Evolutionary conservation across 2,888 invertebrate species (phyloP).

Genomic region (Apomyelois bistriatella): DNA sequence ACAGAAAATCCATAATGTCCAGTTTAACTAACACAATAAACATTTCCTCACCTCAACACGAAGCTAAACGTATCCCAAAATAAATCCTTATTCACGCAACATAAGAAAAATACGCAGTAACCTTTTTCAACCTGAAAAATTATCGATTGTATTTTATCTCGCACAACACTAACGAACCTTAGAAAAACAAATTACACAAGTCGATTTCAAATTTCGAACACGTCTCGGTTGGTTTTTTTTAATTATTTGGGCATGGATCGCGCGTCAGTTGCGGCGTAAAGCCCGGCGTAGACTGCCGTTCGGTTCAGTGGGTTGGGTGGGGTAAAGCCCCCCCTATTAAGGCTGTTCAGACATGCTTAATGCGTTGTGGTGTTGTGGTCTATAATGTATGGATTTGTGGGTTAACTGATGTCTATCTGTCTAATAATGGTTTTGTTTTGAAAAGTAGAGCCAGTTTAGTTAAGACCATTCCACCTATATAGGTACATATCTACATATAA

Average conservation of each 20-base stretch:
- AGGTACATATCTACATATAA: too few species aligned
- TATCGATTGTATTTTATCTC: conserved; percentile 12
- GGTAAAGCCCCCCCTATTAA: conserved; percentile 38
- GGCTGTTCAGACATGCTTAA: conserved; percentile 11
- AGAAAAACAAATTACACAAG: conserved; percentile 29
- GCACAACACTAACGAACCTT: conserved; percentile 19
- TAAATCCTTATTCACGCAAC: conserved; percentile 22
- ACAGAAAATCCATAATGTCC: not conserved
- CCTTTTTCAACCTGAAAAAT: conserved; percentile 1
- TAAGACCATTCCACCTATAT: not conserved
- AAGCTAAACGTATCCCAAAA: conserved; percentile 18
- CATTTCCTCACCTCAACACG: conserved; percentile 33
- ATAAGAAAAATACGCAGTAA: conserved; percentile 15
- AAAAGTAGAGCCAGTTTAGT: not conserved
- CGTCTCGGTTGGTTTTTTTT: conserved; percentile 32
- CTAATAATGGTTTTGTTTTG: not conserved
- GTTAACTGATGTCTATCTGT: not conserved
- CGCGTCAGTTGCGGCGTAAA: conserved; percentile 35
- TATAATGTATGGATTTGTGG: conserved; percentile 3
- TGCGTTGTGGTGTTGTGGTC: conserved; percentile 10
- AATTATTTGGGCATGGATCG: conserved; percentile 18
- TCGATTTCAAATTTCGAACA: conserved; percentile 27
- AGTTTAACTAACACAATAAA: conserved; percentile 24
- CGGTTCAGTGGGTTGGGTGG: conserved; percentile 28
- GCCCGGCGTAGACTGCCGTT: conserved; percentile 39